These are phyloP conservation scores for Puntigrus tetrazona DNA, from an alignment of 2,113 vertebrate species.

Conservation along the genomic window DNA sequence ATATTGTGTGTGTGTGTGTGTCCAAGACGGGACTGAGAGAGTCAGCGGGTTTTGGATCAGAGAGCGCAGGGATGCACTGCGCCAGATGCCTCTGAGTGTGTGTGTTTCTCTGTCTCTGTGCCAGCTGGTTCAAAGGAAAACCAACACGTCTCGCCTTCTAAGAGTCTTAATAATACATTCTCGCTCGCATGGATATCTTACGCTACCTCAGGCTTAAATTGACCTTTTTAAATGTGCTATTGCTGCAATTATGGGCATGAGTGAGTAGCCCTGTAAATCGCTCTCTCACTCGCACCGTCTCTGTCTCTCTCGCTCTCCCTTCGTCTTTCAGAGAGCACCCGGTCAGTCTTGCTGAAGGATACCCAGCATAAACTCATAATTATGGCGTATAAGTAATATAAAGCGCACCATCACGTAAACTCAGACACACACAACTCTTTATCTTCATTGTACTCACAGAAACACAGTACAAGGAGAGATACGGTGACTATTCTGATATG, in stretches of 20 bases:
- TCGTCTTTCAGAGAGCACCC: neutral
- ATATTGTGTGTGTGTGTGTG: neutral
- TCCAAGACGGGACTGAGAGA: neutral
- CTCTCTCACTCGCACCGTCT: neutral
- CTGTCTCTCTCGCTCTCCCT: neutral
- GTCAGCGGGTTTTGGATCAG: slow-evolving; percentile 20
- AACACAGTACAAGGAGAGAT: neutral
- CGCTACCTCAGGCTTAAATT: slow-evolving; percentile 23
- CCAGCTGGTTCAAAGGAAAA: slow-evolving; percentile 30
- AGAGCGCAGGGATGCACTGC: neutral
- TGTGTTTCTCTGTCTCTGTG: slow-evolving; percentile 6
- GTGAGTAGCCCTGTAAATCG: slow-evolving; percentile 21
- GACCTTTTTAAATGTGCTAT: slow-evolving; percentile 45
- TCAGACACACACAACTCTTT: neutral
- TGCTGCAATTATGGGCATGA: slow-evolving; percentile 41
- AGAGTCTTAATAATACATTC: slow-evolving; percentile 38
- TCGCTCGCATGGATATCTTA: slow-evolving; percentile 19
- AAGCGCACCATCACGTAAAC: neutral
- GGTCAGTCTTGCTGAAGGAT: slow-evolving; percentile 6
- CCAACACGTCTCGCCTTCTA: neutral
- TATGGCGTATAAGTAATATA: neutral
- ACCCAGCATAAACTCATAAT: neutral
- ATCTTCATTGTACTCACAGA: neutral
- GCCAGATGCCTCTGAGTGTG: slow-evolving; percentile 8
- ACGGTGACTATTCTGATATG: neutral